A percentile compares a stretch with the other conserved stretches of the same genome.
Evolutionary conservation across 2,797 vertebrate species (phyloP).

Genomic region (Gephyroberyx darwinii): DNA sequence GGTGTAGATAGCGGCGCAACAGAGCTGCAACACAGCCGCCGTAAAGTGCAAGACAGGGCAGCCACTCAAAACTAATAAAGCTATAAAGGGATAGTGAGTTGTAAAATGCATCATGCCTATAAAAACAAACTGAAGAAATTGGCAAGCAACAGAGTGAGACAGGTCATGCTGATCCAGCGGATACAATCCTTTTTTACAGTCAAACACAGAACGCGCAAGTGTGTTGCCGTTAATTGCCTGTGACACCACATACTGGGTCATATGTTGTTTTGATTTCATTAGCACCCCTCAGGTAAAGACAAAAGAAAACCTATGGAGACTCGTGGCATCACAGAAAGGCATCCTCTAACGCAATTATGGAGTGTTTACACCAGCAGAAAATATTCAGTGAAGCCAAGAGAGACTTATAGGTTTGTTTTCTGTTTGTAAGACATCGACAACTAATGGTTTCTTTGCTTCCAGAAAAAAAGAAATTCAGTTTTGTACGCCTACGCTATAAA

Average conservation of each 20-base stretch:
- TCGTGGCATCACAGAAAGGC: not conserved
- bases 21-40: not conserved
- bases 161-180: not conserved
- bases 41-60: conserved; percentile 22
- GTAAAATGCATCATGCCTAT: conserved; percentile 1
- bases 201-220: not conserved
- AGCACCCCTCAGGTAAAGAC: not conserved
- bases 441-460: not conserved
- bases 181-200: not conserved
- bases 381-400: not conserved
- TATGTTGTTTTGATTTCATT: not conserved
- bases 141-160: not conserved
- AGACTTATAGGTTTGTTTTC: not conserved
- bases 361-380: not conserved
- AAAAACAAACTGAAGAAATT: not conserved
- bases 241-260: not conserved
- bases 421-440: not conserved
- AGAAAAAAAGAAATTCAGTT: not conserved
- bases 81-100: not conserved
- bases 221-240: not conserved
- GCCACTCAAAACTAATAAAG: conserved; percentile 29
- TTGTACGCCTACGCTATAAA: not conserved
- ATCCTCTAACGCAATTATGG: not conserved
- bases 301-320: not conserved
- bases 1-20: conserved; percentile 31